Conservation (phyloP, 1,140 invertebrate genomes). For the Neodiprion lecontei region DNA sequence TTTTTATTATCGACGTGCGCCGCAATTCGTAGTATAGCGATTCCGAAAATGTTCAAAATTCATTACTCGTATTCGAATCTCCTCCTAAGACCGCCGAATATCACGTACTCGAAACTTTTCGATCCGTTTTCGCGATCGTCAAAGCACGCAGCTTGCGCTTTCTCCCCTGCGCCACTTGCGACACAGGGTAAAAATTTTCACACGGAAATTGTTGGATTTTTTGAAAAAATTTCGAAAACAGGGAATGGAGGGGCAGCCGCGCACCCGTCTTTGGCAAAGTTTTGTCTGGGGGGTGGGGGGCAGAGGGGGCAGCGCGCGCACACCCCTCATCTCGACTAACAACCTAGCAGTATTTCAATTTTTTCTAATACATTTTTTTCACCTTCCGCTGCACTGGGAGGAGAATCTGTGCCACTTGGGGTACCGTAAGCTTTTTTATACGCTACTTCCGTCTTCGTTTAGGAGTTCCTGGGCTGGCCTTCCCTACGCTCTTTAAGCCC, state of each 20-base stretch:
- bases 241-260: not conserved
- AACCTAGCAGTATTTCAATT: constrained; percentile 47
- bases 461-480: constrained; percentile 25
- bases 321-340: constrained; percentile 27
- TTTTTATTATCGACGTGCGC: too few species aligned
- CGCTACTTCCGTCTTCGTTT: constrained; percentile 43
- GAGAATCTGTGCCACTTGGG: constrained; percentile 59
- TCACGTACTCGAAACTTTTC: too few species aligned
- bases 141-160: too few species aligned
- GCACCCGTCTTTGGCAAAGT: not conserved
- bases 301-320: not conserved
- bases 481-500: constrained; percentile 20
- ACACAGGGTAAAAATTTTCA: not conserved
- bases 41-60: too few species aligned
- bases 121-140: too few species aligned
- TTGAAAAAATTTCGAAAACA: not conserved
- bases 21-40: too few species aligned
- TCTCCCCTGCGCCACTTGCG: too few species aligned
- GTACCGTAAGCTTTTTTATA: constrained; percentile 53
- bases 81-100: too few species aligned
- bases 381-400: constrained; percentile 38
- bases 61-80: too few species aligned
- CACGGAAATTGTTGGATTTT: not conserved
- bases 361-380: constrained; percentile 38
- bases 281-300: not conserved